Evolutionary conservation across 2,797 vertebrate species (phyloP), one percentile per base, ranked within the genome.

Genomic region (Phrynocephalus forsythii): DNA sequence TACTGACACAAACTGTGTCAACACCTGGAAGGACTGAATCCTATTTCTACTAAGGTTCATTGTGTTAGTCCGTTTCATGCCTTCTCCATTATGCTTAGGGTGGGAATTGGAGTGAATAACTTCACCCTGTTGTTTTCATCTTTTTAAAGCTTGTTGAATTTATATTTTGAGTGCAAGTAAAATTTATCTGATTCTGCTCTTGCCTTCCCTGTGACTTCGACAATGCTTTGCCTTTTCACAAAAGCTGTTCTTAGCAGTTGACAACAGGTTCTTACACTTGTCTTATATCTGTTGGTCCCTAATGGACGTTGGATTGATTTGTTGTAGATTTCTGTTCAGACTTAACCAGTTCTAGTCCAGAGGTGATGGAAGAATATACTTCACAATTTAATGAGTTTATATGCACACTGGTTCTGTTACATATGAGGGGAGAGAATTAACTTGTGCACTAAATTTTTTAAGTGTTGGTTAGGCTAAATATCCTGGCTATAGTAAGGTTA

Each of bases 261-360:
- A 90, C 0, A 44, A 85, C 87, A 77, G 60, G 76, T 92, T 93
- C 85, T 68, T 79, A 90, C 0, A 0, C 67, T 87, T 86, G 63
- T 50, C 52, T 92, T 93, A 80, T 91, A 79, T 91, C 94, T 94
- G 86, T 90, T 86, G 82, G 90, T 72, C 75, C 87, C 77, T 90
- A 86, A 87, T 48, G 15, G 90, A 87, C 75, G 92, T 1, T 80
- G 86, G 87, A 72, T 87, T 81, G 85, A 82, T 91, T 91, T 90
- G 91, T 92, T 82, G 78, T 69, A 63, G 60, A 63, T 15, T 63
- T 63, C 18, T 63, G 18, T 63, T 63, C 18, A 63, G 20, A 5
- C 60, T 63, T 63, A 63, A 63, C 18, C 52, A 56, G 52, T 56
- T 56, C 9, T 56, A 56, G 52, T 56, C 52, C 5, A 18, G 60